Evolutionary conservation across 2,113 vertebrate species (phyloP).

Genomic region (Prinia subflava): DNA sequence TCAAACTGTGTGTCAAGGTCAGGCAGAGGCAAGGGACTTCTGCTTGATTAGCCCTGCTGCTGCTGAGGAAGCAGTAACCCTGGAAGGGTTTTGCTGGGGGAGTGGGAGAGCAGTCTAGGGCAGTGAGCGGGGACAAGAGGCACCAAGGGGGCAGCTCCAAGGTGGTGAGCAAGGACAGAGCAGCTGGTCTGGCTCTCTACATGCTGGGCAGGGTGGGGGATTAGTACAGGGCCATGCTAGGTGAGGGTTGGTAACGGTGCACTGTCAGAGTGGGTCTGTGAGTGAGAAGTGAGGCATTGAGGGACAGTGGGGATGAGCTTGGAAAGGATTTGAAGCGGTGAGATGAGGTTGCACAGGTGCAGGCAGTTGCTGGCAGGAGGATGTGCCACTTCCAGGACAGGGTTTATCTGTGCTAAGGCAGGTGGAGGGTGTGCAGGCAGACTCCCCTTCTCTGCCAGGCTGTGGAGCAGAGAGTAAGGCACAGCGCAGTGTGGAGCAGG

Average conservation of each 20-base stretch:
- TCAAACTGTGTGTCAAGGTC: background rate
- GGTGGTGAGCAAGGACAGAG: background rate
- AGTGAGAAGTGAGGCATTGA: background rate
- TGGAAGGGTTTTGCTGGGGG: background rate
- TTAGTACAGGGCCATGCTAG: background rate
- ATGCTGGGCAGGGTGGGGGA: background rate
- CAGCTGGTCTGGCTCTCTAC: background rate
- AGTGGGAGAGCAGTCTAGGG: background rate
- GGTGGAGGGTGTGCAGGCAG: rapidly evolving
- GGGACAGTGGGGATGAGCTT: background rate
- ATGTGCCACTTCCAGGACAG: background rate
- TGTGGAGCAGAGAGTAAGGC: background rate
- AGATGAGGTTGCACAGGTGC: background rate
- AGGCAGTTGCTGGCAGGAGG: background rate
- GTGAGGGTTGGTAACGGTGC: rapidly evolving
- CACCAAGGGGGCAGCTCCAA: rapidly evolving
- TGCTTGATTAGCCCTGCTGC: background rate
- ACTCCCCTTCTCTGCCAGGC: background rate
- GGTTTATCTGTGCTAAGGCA: background rate
- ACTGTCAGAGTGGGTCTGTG: background rate
- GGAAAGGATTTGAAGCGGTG: background rate
- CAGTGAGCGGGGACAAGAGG: background rate
- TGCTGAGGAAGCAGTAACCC: background rate
- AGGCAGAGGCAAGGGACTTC: background rate
- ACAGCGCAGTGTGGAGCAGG: background rate